phyloP scores from a whole-genome alignment of 2,113 vertebrate genomes.

The Colius striatus region DNA sequence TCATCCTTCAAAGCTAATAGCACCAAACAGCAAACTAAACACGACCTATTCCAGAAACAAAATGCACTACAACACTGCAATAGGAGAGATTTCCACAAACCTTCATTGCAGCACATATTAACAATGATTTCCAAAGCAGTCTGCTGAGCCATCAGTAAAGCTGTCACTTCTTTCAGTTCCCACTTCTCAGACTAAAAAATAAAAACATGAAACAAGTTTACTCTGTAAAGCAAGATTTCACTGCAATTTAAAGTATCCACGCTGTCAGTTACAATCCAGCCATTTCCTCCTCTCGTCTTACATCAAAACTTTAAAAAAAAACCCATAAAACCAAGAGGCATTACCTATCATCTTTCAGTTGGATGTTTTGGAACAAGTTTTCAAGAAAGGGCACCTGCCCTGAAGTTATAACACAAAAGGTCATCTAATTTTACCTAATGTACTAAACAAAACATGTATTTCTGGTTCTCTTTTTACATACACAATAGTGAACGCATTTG shows the following conservation, averaged over 20 bases:
- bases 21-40: not conserved
- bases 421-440: not conserved
- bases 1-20: not conserved
- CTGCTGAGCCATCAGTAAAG: constrained; percentile 94
- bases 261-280: not conserved
- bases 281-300: not conserved
- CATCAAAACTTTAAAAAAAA: not conserved
- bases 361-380: not conserved
- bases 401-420: not conserved
- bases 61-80: not conserved
- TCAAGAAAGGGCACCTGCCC: not conserved
- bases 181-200: constrained; percentile 81
- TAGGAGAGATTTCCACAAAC: constrained; percentile 71
- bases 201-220: not conserved
- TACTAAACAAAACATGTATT: not conserved
- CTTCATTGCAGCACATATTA: constrained; percentile 97
- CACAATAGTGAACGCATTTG: not conserved
- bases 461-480: not conserved
- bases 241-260: not conserved
- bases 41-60: not conserved
- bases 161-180: constrained; percentile 87
- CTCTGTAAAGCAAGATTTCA: not conserved
- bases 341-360: not conserved
- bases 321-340: not conserved
- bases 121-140: constrained; percentile 95